Evolutionary conservation across 2,888 invertebrate species (phyloP), one percentile per base, ranked within the genome.

Genomic region (Serrognathus titanus): DNA sequence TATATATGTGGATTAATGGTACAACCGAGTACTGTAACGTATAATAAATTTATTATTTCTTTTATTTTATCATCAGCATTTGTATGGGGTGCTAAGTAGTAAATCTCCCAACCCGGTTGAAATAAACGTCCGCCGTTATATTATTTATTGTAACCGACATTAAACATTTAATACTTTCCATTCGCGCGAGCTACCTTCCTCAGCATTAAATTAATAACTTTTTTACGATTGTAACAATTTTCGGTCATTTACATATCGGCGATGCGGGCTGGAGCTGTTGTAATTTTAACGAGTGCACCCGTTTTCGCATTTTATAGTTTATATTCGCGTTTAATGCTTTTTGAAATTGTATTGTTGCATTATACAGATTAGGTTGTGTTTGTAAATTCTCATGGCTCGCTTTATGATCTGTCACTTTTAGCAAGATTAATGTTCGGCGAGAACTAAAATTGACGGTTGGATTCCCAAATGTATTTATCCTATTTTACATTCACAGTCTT

Each of bases 381-480:
- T 71, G 69, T 68, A 71, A 67, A 72, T 71, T 71, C 69, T 70
- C 70, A 72, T 68, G 69, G 61, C 66, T 65, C 66, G 68, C 66
- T 72, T 72, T 72, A 72, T 71, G 71, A 71, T 71, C 71, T 71
- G 72, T 70, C 72, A 71, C 64, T 70, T 72, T 71, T 69, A 69
- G 68, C 61, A 71, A 69, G 71, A 72, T 68, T 69, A 66, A 69
- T 66, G 65, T 2, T 43, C 53, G 57, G n/a, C 45, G 59, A 51
- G 46, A 47, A 47, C 58, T 58, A 47, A 46, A 54, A 54, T 58
- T 50, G 58, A 55, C 58, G 58, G 58, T 55, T 55, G 58, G 51
- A 48, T 55, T 46, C 51, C 48, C 58, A 51, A 58, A 53, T 51
- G 50, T 52, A 39, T 31, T 35, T 16, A 47, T 52, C 13, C 50